These are phyloP conservation scores for Andrena chrysosceles DNA, from an alignment of 2,888 invertebrate species.

Conservation along the genomic window DNA sequence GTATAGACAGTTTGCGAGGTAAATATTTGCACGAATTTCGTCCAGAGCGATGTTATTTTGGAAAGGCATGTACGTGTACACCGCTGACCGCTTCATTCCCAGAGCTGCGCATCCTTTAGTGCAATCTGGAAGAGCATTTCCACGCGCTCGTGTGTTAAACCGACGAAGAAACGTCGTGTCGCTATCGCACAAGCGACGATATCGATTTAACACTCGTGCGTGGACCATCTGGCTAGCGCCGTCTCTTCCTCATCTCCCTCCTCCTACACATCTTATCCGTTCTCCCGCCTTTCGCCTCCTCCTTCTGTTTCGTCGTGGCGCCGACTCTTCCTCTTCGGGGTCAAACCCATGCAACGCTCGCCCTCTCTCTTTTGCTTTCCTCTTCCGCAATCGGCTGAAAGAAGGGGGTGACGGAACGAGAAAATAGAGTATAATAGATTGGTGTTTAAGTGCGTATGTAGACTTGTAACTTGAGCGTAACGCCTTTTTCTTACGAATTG, in stretches of 20 bases:
- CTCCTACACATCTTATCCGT: constrained; percentile 8
- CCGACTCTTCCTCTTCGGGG: background rate
- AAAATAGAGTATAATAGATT: background rate
- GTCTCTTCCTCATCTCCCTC: constrained; percentile 25
- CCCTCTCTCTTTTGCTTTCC: background rate
- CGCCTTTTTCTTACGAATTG: too few relatives aligned
- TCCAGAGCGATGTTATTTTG: background rate
- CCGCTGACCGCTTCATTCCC: background rate
- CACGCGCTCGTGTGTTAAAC: background rate
- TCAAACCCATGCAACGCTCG: background rate
- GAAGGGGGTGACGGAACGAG: background rate
- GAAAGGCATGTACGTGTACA: too few relatives aligned
- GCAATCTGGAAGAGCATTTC: background rate
- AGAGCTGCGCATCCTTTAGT: background rate
- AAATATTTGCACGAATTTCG: constrained; percentile 10
- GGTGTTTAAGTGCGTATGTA: background rate
- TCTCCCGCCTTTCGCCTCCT: constrained; percentile 31
- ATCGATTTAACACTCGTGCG: constrained; percentile 28
- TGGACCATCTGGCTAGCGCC: constrained; percentile 72
- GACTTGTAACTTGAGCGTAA: background rate
- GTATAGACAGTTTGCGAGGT: background rate
- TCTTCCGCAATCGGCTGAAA: background rate
- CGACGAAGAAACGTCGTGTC: background rate
- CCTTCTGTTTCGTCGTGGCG: constrained; percentile 5
- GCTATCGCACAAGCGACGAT: background rate